Evolutionary conservation across 2,797 vertebrate species (phyloP), one percentile per base, ranked within the genome.

Genomic region (Knipowitschia caucasica): DNA sequence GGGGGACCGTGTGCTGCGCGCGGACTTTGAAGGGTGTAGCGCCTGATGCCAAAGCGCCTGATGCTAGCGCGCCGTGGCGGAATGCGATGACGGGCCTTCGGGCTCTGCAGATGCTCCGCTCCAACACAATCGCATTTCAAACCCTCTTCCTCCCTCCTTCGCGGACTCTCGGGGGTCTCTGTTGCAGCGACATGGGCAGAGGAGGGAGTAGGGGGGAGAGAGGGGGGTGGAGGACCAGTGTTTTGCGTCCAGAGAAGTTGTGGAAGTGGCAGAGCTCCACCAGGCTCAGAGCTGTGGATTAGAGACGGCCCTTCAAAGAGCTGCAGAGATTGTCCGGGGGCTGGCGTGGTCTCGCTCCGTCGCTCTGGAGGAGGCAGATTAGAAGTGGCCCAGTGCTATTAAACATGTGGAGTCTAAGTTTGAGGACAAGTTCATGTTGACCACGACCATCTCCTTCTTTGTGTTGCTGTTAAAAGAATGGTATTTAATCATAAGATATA

Each of bases 231-330:
- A 58, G 50, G 53, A 71, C 11, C 14, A 35, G 34, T 17, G 34
- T 2, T 4, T 17, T 36, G 34, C n/a, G 34, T 35, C 34, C 34
- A 35, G 34, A 35, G 15, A 5, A 9, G 35, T n/a, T n/a, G n/a
- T 17, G 7, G 17, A 38, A 38, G 35, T 38, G 36, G 3, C 18
- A 2, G 36, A 18, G 36, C 36, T 18, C 36, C 17, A 17, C n/a
- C 61, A 81, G 76, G 80, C 68, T 60, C 75, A 75, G 69, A 69
- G 66, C 58, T 72, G 62, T 61, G 85, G 88, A 91, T 91, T 89
- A 91, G 73, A 61, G 71, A 33, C 4, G 69, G 74, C 72, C 82
- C 78, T 88, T 90, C 88, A 89, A 90, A 91, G 88, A 71, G 74
- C 78, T 62, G 73, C 64, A 68, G 73, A 65, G 80, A 83, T 84